Base-by-base conservation (phyloP, 2,888 invertebrate genomes). In the Agrochola circellaris region DNA sequence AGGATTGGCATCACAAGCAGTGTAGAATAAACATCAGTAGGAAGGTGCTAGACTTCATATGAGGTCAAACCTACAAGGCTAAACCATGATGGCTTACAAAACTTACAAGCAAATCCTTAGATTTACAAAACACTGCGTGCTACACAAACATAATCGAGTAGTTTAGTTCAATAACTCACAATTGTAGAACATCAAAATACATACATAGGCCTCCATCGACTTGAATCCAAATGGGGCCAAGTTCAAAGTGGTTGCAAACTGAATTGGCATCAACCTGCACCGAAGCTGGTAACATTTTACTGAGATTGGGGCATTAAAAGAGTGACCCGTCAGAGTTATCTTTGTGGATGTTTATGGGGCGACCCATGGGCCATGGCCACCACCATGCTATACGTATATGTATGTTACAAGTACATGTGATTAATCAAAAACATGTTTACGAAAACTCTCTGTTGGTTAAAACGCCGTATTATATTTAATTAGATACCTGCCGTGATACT, bases 171-270 rank as follows among this genome's bases (percentile, higher is more conserved):
- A 23, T 45, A n/a, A 54, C 17, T 48, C 17, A 56, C 26, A 38
- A 30, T n/a, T 48, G 20, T 42, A 58, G 3, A 67, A 51, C n/a
- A 42, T 60, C 15, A 48, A 78, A 54, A 78, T 54, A 20, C 17
- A 7, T n/a, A 51, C 1, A 8, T 15, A 79, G 0, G 9, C 30
- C 7, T 67, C 45, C 38, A 13, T n/a, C 7, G 26, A 77, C 45
- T 70, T 62, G 26, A 54, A 71, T 77, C 15, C 4, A 34, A 61
- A 30, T 38, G 30, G 38, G 62, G 30, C 23, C 75, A 82, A 75
- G 54, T 54, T 67, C 48, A 67, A 67, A 81, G n/a, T n/a, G 54
- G 54, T 30, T 62, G 26, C 54, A 81, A 56, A 74, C 45, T 56
- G 38, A 62, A 56, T 30, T 61, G 23, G 51, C 26, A 34, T 38